Conservation (phyloP, 1,140 invertebrate species). For the Drosophila mojavensis region DNA sequence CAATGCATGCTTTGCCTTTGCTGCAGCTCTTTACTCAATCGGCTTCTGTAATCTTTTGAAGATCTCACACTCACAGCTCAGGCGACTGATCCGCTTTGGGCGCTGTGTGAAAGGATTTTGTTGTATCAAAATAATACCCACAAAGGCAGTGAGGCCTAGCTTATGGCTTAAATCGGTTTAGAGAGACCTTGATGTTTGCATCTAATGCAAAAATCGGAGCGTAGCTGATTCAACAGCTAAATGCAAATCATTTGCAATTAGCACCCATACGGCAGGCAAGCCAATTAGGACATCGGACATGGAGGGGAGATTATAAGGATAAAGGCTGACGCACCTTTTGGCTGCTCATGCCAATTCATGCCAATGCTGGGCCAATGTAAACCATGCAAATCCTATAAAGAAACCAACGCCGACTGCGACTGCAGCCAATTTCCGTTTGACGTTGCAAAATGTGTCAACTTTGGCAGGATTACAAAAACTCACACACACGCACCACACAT, state of each 20-base stretch:
- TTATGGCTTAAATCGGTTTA: conserved; percentile 23
- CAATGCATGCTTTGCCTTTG: neutral
- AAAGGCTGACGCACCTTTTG: conserved; percentile 29
- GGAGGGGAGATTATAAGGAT: neutral
- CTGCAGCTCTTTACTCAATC: neutral
- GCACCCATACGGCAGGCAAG: conserved; percentile 36
- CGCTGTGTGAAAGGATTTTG: neutral
- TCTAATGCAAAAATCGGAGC: conserved; percentile 2
- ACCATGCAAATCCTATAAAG: conserved; percentile 53
- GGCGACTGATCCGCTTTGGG: neutral
- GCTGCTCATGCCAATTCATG: conserved; percentile 6
- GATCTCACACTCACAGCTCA: conserved; percentile 1
- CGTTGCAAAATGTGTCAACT: conserved; percentile 74
- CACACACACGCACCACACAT: conserved; percentile 29
- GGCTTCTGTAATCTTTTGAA: conserved; percentile 21
- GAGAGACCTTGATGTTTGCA: conserved; percentile 12
- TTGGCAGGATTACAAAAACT: conserved; percentile 66
- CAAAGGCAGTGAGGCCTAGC: neutral
- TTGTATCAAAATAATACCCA: neutral
- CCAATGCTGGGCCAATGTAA: conserved; percentile 26
- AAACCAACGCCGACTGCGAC: conserved; percentile 48
- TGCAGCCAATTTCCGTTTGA: conserved; percentile 74
- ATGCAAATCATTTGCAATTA: conserved; percentile 66
- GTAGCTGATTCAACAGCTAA: conserved; percentile 39
- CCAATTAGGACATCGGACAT: conserved; percentile 52